Evolutionary conservation across 53 echinoderm and acorn worm species (phyloP).

Genomic region (Echinarachnius parma): DNA sequence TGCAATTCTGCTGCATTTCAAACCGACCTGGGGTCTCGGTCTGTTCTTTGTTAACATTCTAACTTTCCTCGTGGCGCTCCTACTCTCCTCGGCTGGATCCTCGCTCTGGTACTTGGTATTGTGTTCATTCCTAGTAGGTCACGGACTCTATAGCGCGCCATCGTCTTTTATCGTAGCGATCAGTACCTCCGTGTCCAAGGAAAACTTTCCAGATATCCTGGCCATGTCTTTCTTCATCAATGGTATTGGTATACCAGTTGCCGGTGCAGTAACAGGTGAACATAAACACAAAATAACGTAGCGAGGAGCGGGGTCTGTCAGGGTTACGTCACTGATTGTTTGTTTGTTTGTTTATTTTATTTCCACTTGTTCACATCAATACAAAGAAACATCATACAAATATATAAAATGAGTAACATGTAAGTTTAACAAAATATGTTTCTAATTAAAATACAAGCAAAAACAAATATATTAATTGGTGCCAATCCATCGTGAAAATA

Average conservation of each 20-base stretch:
- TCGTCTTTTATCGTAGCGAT: conserved; percentile 1
- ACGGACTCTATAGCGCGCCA: conserved; percentile 1
- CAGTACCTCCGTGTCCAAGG: conserved; percentile 1
- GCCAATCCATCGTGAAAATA: too few relatives aligned
- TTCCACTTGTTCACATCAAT: too few relatives aligned
- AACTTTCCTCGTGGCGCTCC: background rate
- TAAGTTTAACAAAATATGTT: too few relatives aligned
- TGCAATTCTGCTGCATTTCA: background rate
- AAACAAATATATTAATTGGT: too few relatives aligned
- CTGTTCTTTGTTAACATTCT: background rate
- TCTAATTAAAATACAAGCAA: too few relatives aligned
- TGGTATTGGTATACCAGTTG: conserved; percentile 9
- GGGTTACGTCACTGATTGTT: too few relatives aligned
- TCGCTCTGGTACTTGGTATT: background rate
- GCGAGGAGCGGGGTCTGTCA: too few relatives aligned
- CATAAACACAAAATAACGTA: too few relatives aligned
- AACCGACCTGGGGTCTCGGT: conserved; percentile 9
- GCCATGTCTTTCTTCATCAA: conserved; percentile 24
- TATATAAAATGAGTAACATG: too few relatives aligned
- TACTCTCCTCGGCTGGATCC: background rate
- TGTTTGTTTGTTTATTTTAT: too few relatives aligned
- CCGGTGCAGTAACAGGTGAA: conserved; percentile 19
- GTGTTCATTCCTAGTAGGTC: conserved; percentile 22
- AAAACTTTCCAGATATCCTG: conserved; percentile 13
- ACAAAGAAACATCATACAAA: too few relatives aligned